These are phyloP conservation scores for Pteruthius melanotis DNA, from an alignment of 2,113 vertebrate species.

Conservation along the genomic window DNA sequence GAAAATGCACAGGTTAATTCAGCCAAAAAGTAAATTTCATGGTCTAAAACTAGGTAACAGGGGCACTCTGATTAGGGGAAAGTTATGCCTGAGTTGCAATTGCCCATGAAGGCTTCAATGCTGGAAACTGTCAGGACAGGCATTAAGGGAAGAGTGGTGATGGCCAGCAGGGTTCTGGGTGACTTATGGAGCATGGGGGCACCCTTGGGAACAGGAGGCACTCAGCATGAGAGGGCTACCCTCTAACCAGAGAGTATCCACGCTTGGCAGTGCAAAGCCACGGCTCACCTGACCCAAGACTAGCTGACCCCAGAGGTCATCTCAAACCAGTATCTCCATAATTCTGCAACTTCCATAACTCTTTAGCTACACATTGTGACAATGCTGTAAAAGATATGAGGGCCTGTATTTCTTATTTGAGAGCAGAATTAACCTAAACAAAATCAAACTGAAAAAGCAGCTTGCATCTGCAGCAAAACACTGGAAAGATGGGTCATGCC, in stretches of 20 bases:
- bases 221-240: not conserved
- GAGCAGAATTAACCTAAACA: not conserved
- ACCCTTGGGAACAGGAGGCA: not conserved
- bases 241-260: not conserved
- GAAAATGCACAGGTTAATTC: not conserved
- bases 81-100: not conserved
- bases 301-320: not conserved
- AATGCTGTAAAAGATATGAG: not conserved
- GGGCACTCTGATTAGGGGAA: not conserved
- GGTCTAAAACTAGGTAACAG: not conserved
- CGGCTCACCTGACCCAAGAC: not conserved
- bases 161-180: not conserved
- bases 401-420: not conserved
- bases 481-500: not conserved
- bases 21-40: not conserved
- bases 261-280: not conserved
- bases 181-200: fast-evolving
- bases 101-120: not conserved
- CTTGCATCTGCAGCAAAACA: not conserved
- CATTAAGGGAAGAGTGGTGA: not conserved
- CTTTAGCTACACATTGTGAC: not conserved
- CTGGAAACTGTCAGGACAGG: not conserved
- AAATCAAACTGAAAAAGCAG: not conserved
- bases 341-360: not conserved
- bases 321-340: not conserved